phyloP scores from a whole-genome alignment of 2,888 invertebrate species.

The Dicranocentrus wangi region DNA sequence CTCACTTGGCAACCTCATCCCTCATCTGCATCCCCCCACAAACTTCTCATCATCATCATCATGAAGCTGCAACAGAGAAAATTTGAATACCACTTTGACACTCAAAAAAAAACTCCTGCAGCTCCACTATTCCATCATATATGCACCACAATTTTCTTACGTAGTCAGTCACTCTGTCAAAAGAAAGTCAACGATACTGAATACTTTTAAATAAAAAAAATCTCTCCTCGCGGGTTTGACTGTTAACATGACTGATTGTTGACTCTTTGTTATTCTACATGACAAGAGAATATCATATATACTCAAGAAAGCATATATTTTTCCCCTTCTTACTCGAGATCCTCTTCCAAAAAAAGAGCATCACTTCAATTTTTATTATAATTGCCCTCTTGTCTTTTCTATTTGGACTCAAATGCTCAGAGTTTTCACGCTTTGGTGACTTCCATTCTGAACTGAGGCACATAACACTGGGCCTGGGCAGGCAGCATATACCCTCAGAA shows the following conservation, averaged over 20 bases:
- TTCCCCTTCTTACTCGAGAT: not conserved
- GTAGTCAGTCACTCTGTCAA: not conserved
- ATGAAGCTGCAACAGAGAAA: not conserved
- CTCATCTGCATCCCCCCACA: slow-evolving; percentile 1
- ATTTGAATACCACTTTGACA: not conserved
- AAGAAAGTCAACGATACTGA: slow-evolving; percentile 11
- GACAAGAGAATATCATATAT: slow-evolving; percentile 11
- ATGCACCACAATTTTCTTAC: not conserved
- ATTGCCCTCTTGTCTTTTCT: not conserved
- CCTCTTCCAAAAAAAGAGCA: too few relatives aligned
- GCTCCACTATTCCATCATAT: slow-evolving; percentile 9
- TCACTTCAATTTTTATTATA: too few relatives aligned
- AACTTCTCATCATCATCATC: not conserved
- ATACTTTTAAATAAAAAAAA: too few relatives aligned
- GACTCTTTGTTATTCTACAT: not conserved
- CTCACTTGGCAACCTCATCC: slow-evolving; percentile 17
- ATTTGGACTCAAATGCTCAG: slow-evolving; percentile 17
- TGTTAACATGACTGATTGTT: slow-evolving; percentile 25
- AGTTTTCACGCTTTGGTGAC: slow-evolving; percentile 23
- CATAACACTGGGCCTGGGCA: not conserved
- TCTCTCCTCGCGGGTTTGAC: not conserved
- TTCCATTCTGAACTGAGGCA: too few relatives aligned
- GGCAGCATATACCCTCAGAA: not conserved
- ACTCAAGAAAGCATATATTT: not conserved
- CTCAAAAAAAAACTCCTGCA: not conserved